A percentile compares a stretch with the other conserved stretches of the same genome.
These are phyloP conservation scores for Ethmia dodecea DNA, from an alignment of 2,888 invertebrate species.

Conservation along the genomic window DNA sequence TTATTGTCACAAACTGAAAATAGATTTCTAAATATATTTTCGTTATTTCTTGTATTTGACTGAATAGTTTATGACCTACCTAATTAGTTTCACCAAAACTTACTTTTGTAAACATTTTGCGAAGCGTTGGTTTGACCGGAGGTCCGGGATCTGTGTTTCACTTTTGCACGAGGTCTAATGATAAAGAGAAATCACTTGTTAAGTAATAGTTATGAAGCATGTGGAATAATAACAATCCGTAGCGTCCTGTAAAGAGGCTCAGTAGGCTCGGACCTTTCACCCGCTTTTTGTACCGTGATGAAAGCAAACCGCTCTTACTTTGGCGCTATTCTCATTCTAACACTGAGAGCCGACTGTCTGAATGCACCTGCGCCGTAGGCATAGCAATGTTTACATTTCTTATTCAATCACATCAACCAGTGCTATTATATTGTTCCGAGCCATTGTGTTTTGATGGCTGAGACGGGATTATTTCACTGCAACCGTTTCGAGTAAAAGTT, in stretches of 20 bases:
- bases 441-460: conserved; percentile 31
- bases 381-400: conserved; percentile 23
- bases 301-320: conserved; percentile 22
- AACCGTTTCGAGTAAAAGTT: too few relatives aligned
- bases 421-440: conserved; percentile 24
- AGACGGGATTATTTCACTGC: conserved; percentile 14
- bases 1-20: conserved; percentile 25
- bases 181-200: conserved; percentile 38
- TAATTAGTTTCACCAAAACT: conserved; percentile 19
- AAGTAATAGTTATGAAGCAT: conserved; percentile 30
- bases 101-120: conserved; percentile 31
- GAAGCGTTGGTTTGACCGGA: conserved; percentile 18
- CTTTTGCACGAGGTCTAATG: conserved; percentile 37
- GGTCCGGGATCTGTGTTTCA: too few relatives aligned
- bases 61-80: not conserved
- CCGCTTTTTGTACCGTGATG: conserved; percentile 19
- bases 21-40: conserved; percentile 16
- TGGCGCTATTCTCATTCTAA: conserved; percentile 21
- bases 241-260: conserved; percentile 28
- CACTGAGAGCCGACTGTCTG: conserved; percentile 13
- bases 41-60: not conserved
- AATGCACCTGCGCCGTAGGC: not conserved
- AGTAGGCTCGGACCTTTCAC: conserved; percentile 30
- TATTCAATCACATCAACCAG: conserved; percentile 30
- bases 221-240: conserved; percentile 28